A percentile compares a stretch with the other conserved stretches of the same genome.
phyloP scores from a whole-genome alignment of 1,140 invertebrate species.

The Onthophagus taurus region DNA sequence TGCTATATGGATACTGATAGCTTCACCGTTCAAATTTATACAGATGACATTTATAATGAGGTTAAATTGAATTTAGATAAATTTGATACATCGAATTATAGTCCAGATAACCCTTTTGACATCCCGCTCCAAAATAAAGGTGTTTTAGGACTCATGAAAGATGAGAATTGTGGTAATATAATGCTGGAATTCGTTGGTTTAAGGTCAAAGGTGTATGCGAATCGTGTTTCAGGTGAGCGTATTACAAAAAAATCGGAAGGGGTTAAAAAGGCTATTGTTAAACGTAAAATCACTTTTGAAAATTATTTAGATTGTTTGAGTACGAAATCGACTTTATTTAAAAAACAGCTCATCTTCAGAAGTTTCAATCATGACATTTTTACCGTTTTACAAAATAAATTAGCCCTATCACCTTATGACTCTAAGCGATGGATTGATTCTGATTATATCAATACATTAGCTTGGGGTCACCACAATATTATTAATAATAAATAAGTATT shows the following conservation, averaged over 20 bases:
- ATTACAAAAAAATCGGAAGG: slow-evolving; percentile 16
- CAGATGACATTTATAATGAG: slow-evolving; percentile 37
- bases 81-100: slow-evolving; percentile 3
- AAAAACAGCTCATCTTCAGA: slow-evolving; percentile 13
- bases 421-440: slow-evolving; percentile 15
- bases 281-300: slow-evolving; percentile 17
- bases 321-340: slow-evolving; percentile 13
- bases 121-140: slow-evolving; percentile 1
- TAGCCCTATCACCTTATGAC: background rate
- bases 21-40: slow-evolving; percentile 35
- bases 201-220: slow-evolving; percentile 2
- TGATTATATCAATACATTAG: slow-evolving; percentile 22
- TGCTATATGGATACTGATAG: slow-evolving; percentile 41
- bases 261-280: background rate
- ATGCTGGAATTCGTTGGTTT: slow-evolving; percentile 2
- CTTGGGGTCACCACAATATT: slow-evolving; percentile 12
- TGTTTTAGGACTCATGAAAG: slow-evolving; percentile 3
- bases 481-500: too few relatives aligned
- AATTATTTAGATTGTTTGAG: slow-evolving; percentile 24
- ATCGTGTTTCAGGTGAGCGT: background rate
- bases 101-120: background rate
- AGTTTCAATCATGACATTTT: slow-evolving; percentile 19
- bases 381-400: slow-evolving; percentile 14
- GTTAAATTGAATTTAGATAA: slow-evolving; percentile 1
- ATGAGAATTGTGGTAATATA: background rate